Evolutionary conservation across 2,888 invertebrate genomes (phyloP), one percentile per base, ranked within the genome.

Genomic region (Nemurella pictetii): DNA sequence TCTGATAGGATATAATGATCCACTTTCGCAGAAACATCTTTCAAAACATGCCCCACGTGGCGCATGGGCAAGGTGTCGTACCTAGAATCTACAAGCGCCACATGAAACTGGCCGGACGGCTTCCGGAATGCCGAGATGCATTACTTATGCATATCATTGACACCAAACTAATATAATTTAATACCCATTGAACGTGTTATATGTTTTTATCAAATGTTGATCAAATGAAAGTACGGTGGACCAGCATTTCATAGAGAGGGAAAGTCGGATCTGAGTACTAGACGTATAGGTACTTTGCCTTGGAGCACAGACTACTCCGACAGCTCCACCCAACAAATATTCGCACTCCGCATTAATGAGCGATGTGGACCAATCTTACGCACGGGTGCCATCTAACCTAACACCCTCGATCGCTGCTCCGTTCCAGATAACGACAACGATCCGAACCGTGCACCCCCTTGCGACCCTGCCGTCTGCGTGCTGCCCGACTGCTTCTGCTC

Each of bases 401-500:
- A 80, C 80, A 20, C 32, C 32, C 32, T 29, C 83, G 85, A 36
- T 84, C 29, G 55, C 85, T 15, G 84, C 84, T 83, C 83, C 82
- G 87, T 91, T 91, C 15, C 91, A 97, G 97, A 97, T 91, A 96
- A 96, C 91, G 96, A 97, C 92, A 96, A 96, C 90, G 97, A 98
- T 91, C 97, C 97, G 25, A 97, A 98, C 92, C 93, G 97, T 87
- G 97, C 97, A 0, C 97, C 97, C 84, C 95, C 96, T 26, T 98
- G 97, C 90, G 97, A 97, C 90, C 94, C 96, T 0, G 91, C 94
- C 12, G 96, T 97, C 86, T 98, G 97, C 89, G 94, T 95, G 35
- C 92, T 97, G 87, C 98, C 97, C 72, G 97, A 97, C 90, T 98
- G 98, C 90, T 97, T 97, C 95, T 98, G 97, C 89, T 97, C 97